Evolutionary conservation across 2,888 invertebrate genomes (phyloP), one percentile per base, ranked within the genome.

Genomic region (Eristalinus aeneus): DNA sequence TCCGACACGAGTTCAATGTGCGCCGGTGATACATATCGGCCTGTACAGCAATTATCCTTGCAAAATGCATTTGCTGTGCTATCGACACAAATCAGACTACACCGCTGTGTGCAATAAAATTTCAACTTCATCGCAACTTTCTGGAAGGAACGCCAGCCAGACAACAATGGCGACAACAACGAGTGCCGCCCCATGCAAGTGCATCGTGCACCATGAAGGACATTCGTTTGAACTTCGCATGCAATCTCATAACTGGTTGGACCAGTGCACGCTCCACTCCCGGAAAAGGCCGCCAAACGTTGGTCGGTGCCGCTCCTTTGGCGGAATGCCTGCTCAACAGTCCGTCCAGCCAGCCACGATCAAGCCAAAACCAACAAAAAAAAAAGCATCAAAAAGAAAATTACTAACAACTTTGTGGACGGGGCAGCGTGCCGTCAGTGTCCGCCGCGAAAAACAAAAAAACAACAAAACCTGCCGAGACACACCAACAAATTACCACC

Each of bases 21-120:
- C 36, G 11, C 4, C 46, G n/a, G 46, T 23, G 81, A 81, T 81
- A 73, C 76, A 34, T 36, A 81, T 77, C 85, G 39, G 60, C 72
- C 22, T 80, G 85, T 76, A 80, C 63, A 68, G 65, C 79, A 85
- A 85, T 85, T 85, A 80, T 85, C 85, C 76, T 73, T 80, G 76
- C 76, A 77, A 77, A 81, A 77, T 85, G 81, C 73, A 85, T 85
- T 85, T 68, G 63, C 39, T 73, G 32, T 73, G 72, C 85, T 60
- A 81, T 77, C 80, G 68, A 63, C 72, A 39, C 39, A 63, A 84
- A 79, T 79, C 79, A 68, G 69, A 74, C 16, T 16, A 16, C 54
- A 12, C 22, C n/a, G 27, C 16, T 64, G 22, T 60, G 22, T 71
- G 67, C 16, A 80, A 80, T 73, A 61, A 63, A 73, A 74, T 74